phyloP scores from a whole-genome alignment of 2,797 vertebrate species.

The Taeniopygia guttata region DNA sequence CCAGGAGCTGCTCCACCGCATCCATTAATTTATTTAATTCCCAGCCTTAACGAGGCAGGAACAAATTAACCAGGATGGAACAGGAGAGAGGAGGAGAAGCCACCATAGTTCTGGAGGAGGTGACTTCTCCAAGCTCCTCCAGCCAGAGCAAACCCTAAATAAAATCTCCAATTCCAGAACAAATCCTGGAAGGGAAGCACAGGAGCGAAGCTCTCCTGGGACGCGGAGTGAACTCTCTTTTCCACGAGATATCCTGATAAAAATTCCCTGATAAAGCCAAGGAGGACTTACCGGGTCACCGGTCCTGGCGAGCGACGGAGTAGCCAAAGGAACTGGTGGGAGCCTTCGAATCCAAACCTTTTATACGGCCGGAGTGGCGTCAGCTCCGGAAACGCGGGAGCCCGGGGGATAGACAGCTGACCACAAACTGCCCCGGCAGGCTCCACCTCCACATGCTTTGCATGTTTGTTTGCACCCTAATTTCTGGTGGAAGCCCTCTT shows the following conservation, averaged over 20 bases:
- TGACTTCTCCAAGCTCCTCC: background rate
- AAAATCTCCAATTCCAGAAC: background rate
- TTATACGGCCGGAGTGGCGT: constrained; percentile 20
- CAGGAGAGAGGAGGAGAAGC: background rate
- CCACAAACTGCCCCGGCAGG: constrained; percentile 22
- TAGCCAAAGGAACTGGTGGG: background rate
- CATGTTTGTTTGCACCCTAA: constrained; percentile 17
- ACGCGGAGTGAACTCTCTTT: background rate
- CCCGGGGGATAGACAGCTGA: constrained; percentile 37
- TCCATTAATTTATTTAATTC: constrained; percentile 11
- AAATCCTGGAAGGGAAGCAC: background rate
- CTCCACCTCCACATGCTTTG: constrained; percentile 11
- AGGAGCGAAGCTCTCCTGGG: background rate
- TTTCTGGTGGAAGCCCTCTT: background rate
- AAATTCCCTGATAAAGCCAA: background rate
- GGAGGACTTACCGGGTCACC: constrained; percentile 29
- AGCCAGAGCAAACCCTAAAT: background rate
- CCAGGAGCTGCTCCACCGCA: background rate
- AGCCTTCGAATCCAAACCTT: background rate
- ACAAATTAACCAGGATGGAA: background rate
- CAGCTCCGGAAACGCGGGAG: constrained; percentile 41
- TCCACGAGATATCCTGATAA: background rate
- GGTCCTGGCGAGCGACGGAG: background rate
- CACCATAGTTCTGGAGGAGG: background rate
- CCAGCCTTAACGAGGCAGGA: background rate